Percentiles rank a stretch among this genome's conserved stretches.
Conservation (phyloP, 2,113 vertebrate species). For the Atherinomorus stipes region DNA sequence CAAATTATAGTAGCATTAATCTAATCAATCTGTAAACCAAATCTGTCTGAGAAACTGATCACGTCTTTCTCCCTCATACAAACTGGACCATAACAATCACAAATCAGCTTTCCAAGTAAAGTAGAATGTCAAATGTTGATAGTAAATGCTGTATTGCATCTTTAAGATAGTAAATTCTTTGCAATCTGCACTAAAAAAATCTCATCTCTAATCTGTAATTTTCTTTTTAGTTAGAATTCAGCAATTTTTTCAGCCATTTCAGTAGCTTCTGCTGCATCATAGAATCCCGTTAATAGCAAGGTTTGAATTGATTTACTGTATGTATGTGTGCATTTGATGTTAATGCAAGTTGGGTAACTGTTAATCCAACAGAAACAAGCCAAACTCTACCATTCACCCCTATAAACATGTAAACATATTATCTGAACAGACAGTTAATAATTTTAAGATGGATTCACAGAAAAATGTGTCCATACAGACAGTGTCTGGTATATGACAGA, state of each 20-base stretch:
- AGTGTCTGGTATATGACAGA: slow-evolving; percentile 16
- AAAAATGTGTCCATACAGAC: slow-evolving; percentile 18
- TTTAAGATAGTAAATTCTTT: neutral
- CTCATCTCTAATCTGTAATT: slow-evolving; percentile 31
- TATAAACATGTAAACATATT: slow-evolving; percentile 38
- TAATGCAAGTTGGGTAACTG: slow-evolving; percentile 34
- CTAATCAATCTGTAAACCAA: too few species aligned
- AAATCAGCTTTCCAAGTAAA: too few species aligned
- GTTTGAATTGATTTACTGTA: slow-evolving; percentile 36
- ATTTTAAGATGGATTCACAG: slow-evolving; percentile 21
- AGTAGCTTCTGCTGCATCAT: slow-evolving; percentile 24
- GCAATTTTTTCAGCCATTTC: slow-evolving; percentile 9
- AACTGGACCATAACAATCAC: too few species aligned
- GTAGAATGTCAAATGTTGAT: too few species aligned
- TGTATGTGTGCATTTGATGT: slow-evolving; percentile 10
- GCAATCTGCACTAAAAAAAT: slow-evolving; percentile 36
- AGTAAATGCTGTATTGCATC: too few species aligned
- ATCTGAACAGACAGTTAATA: slow-evolving; percentile 25
- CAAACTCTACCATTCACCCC: slow-evolving; percentile 55
- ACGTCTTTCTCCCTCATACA: too few species aligned
- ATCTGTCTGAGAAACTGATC: too few species aligned
- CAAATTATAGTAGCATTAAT: too few species aligned
- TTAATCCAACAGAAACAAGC: slow-evolving; percentile 55
- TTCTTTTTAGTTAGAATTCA: slow-evolving; percentile 21
- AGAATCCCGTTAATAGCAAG: slow-evolving; percentile 8